Conservation (phyloP, 1,140 invertebrate species). For the Trachymyrmex septentrionalis region DNA sequence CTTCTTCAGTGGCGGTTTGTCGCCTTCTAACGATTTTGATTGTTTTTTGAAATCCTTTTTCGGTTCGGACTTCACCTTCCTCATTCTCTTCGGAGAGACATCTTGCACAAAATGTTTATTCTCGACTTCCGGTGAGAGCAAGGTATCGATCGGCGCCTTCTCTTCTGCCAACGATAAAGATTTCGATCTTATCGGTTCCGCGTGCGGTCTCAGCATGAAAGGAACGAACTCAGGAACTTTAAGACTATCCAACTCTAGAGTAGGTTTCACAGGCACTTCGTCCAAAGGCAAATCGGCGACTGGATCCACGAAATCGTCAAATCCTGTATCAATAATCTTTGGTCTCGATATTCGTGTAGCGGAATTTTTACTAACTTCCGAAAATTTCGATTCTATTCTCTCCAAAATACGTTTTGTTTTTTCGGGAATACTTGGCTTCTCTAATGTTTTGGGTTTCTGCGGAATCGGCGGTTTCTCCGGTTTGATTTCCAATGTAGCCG, state of each 20-base stretch:
- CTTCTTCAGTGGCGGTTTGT: slow-evolving; percentile 84
- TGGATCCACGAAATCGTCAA: slow-evolving; percentile 85
- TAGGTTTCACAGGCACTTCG: slow-evolving; percentile 84
- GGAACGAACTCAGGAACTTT: slow-evolving; percentile 86
- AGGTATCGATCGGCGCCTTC: slow-evolving; percentile 85
- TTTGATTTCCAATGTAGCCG: slow-evolving; percentile 33
- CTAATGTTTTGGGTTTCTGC: slow-evolving; percentile 76
- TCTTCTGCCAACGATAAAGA: slow-evolving; percentile 85
- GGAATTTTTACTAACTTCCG: slow-evolving; percentile 80
- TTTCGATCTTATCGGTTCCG: slow-evolving; percentile 84
- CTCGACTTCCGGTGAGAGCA: slow-evolving; percentile 84
- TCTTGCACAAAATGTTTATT: slow-evolving; percentile 84
- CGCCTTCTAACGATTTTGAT: slow-evolving; percentile 85
- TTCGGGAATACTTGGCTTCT: slow-evolving; percentile 85
- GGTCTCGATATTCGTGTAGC: slow-evolving; percentile 79
- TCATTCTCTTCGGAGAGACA: slow-evolving; percentile 82
- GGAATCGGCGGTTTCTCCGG: slow-evolving; percentile 69
- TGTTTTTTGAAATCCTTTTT: slow-evolving; percentile 86
- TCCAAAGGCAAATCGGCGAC: slow-evolving; percentile 85
- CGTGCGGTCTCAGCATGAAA: slow-evolving; percentile 84
- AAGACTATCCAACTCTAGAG: slow-evolving; percentile 84
- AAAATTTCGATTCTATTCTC: slow-evolving; percentile 83
- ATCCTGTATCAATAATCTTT: slow-evolving; percentile 85
- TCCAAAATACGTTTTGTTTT: slow-evolving; percentile 85
- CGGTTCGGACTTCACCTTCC: slow-evolving; percentile 80